These are phyloP conservation scores for Uropetala carovei DNA, from an alignment of 2,888 invertebrate genomes.

Conservation along the genomic window DNA sequence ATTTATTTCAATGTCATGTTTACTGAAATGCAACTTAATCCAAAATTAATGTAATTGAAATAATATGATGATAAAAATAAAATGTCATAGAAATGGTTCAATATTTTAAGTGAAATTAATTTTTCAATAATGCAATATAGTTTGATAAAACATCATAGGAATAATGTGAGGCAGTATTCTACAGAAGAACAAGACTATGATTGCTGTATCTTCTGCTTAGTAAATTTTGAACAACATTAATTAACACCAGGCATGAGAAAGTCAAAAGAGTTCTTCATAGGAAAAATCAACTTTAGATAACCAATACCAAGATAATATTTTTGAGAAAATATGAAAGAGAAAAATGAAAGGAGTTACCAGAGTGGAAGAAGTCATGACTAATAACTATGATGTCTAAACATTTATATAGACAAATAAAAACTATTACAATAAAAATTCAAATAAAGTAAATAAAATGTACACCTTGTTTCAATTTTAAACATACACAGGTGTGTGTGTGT, in stretches of 20 bases:
- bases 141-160: too few relatives aligned
- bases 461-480: not conserved
- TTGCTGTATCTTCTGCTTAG: not conserved
- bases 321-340: slow-evolving; percentile 10
- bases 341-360: not conserved
- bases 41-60: too few relatives aligned
- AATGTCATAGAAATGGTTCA: too few relatives aligned
- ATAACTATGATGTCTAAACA: slow-evolving; percentile 4
- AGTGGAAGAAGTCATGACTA: slow-evolving; percentile 14
- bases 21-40: too few relatives aligned
- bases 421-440: not conserved
- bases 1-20: too few relatives aligned
- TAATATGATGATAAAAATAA: too few relatives aligned
- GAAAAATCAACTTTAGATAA: not conserved
- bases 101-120: too few relatives aligned
- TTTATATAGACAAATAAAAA: not conserved
- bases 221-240: not conserved
- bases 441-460: not conserved
- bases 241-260: not conserved
- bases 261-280: not conserved
- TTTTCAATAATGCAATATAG: too few relatives aligned
- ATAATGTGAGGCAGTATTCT: too few relatives aligned
- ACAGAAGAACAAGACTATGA: too few relatives aligned
- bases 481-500: not conserved
- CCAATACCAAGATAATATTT: not conserved